Percentiles rank a stretch among this genome's conserved stretches.
These are phyloP conservation scores for Natrix natrix DNA, from an alignment of 2,797 vertebrate genomes.

Conservation along the genomic window DNA sequence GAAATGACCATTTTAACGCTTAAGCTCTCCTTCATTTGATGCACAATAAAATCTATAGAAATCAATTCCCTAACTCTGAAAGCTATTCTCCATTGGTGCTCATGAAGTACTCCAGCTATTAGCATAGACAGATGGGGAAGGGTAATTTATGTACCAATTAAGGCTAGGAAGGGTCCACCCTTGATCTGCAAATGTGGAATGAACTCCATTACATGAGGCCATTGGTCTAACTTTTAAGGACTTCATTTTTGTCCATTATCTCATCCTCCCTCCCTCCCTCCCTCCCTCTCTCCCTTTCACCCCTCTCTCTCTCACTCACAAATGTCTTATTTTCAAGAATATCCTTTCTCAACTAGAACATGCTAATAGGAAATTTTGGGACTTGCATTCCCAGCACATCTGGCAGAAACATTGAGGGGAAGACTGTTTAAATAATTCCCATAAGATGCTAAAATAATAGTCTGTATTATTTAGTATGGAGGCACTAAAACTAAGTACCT, in stretches of 20 bases:
- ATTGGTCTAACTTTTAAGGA: not conserved
- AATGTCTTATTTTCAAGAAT: not conserved
- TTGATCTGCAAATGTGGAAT: not conserved
- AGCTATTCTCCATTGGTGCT: not conserved
- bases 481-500: not conserved
- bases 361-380: not conserved
- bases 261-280: not conserved
- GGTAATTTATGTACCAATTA: constrained; percentile 24
- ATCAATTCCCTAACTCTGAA: constrained; percentile 8
- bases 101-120: not conserved
- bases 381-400: not conserved
- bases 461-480: not conserved
- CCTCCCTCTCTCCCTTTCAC: not conserved
- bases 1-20: not conserved
- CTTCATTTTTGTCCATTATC: not conserved
- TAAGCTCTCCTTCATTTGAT: not conserved
- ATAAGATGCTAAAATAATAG: not conserved
- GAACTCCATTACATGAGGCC: not conserved
- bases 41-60: not conserved
- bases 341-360: not conserved
- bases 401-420: not conserved
- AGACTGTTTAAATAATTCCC: not conserved
- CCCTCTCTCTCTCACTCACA: not conserved
- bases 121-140: not conserved
- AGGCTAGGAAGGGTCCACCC: not conserved